Percentiles rank a stretch among this genome's conserved stretches.
Evolutionary conservation across 2,888 invertebrate genomes (phyloP).

Genomic region (Dolichomitus sp.): DNA sequence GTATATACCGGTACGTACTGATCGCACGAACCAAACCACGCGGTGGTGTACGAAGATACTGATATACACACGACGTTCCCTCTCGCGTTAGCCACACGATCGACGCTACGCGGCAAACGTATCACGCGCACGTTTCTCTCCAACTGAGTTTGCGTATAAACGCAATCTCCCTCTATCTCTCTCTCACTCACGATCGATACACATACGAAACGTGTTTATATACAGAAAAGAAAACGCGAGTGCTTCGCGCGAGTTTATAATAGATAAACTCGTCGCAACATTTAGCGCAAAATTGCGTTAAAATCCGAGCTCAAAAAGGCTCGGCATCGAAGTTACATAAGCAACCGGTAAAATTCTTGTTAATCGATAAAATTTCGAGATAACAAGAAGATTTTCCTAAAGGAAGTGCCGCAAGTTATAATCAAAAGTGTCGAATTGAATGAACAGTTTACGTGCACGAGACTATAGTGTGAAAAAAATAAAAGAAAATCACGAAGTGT

Average conservation of each 20-base stretch:
- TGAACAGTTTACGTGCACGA: background rate
- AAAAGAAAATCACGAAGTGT: background rate
- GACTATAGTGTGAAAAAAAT: background rate
- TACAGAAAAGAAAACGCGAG: background rate
- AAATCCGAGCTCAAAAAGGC: background rate
- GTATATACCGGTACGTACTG: conserved; percentile 73
- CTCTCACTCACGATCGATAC: conserved; percentile 27
- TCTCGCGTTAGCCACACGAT: conserved; percentile 55
- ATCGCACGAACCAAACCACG: conserved; percentile 70
- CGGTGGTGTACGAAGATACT: conserved; percentile 59
- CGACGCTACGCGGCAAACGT: conserved; percentile 63
- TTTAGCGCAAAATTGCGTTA: background rate
- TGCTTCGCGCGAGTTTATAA: conserved; percentile 8
- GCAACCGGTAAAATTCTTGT: conserved; percentile 18
- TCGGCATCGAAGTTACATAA: conserved; percentile 32
- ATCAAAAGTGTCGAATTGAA: background rate
- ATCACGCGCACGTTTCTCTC: conserved; percentile 28
- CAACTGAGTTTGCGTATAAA: background rate
- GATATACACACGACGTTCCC: background rate
- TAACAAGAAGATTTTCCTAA: background rate
- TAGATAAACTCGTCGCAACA: background rate
- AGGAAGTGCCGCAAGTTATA: background rate
- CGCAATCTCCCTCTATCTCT: background rate
- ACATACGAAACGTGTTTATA: background rate
- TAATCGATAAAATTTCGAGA: background rate